Conservation (phyloP, 2,888 invertebrate species). For the Parasteatoda lunata region DNA sequence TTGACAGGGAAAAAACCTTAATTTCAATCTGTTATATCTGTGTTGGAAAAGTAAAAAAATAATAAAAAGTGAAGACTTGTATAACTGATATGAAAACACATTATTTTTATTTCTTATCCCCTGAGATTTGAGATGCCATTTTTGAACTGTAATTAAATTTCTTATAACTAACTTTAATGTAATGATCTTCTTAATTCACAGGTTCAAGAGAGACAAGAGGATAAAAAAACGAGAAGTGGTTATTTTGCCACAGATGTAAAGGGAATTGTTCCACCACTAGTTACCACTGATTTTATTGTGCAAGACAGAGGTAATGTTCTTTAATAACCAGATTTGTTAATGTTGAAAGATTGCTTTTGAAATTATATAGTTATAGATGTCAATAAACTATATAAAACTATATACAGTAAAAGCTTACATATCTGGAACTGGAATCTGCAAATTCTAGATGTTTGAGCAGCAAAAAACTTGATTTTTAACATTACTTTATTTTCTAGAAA, state of each 20-base stretch:
- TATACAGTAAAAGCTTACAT: too few species aligned
- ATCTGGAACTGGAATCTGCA: too few species aligned
- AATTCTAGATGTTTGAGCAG: background rate
- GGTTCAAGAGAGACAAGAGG: conserved; percentile 81
- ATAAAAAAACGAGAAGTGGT: conserved; percentile 87
- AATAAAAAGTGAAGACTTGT: background rate
- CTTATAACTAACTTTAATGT: background rate
- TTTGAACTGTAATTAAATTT: background rate
- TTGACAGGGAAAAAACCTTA: too few species aligned
- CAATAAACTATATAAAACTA: too few species aligned
- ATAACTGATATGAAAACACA: background rate
- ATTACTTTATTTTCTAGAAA: background rate
- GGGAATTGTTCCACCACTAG: conserved; percentile 92
- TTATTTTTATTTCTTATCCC: background rate
- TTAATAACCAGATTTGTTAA: background rate
- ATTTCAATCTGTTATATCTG: too few species aligned
- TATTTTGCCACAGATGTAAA: conserved; percentile 90
- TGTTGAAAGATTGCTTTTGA: background rate
- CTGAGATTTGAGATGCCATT: background rate
- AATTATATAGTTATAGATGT: too few species aligned
- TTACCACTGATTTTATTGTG: conserved; percentile 92
- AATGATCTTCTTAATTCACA: background rate
- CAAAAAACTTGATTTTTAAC: background rate
- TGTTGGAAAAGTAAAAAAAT: too few species aligned
- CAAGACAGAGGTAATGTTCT: conserved; percentile 90